Evolutionary conservation across 2,113 vertebrate genomes (phyloP), one percentile per base, ranked within the genome.

Genomic region (Tauraco erythrolophus): DNA sequence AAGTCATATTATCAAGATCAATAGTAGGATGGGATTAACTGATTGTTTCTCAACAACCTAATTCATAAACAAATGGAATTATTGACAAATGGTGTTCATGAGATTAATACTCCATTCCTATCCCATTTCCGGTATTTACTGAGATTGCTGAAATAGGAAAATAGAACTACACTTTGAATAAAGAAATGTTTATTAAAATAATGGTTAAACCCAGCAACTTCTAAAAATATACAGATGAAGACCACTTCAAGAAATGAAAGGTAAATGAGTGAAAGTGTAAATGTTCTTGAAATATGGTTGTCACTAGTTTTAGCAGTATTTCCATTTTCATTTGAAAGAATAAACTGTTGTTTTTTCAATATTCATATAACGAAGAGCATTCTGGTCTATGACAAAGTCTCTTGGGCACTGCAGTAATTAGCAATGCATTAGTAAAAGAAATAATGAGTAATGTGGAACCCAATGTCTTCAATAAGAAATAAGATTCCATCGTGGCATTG

Each of bases 361-460:
- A 30, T 74, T 84, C 6, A 1, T 62, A 30, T 35, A 46, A 6
- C 39, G 35, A 22, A 86, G 72, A 69, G 56, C 46, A 91, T 92
- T 64, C 12, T 81, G 43, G 39, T 78, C n/a, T 77, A 21, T 80
- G 84, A 41, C 18, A 48, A 48, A 6, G 11, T 95, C 79, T 89
- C 86, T 39, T 56, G 80, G 45, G 77, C 51, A 45, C 31, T 92
- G 77, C 69, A 87, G 27, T 76, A 78, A 79, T 89, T 84, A 92
- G 64, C 31, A 82, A 78, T 58, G 80, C 91, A 91, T 91, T 92
- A 95, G 91, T 46, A 81, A 62, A 92, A 68, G 43, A 92, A 94
- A 87, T 81, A 62, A 81, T 77, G 60, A 57, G 11, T 46, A 70
- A 75, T 7, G 4, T 84, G 37, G 45, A 84, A 92, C 9, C 8